phyloP scores from a whole-genome alignment of 1,140 invertebrate species.

The Rhizoglyphus robini region DNA sequence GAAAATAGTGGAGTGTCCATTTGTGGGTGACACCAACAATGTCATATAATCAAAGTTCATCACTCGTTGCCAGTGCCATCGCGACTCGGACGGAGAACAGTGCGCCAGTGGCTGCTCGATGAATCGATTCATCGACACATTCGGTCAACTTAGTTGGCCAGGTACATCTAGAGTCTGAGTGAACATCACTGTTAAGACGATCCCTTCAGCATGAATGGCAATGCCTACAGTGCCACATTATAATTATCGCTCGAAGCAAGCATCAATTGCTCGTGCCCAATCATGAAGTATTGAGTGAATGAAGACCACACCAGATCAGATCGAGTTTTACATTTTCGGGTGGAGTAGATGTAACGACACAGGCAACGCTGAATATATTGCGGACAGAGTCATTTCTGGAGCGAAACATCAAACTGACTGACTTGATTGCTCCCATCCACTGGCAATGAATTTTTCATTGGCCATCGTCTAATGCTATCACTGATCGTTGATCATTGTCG shows the following conservation, averaged over 20 bases:
- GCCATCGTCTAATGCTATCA: not conserved
- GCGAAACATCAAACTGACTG: no score
- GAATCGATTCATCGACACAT: no score
- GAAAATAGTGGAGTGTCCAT: not conserved
- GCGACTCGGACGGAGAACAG: not conserved
- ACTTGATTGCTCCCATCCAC: no score
- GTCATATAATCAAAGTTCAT: not conserved
- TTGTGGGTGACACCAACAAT: no score
- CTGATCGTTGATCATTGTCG: not conserved
- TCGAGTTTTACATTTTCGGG: conserved; percentile 19
- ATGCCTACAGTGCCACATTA: not conserved
- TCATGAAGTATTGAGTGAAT: not conserved
- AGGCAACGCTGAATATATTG: not conserved
- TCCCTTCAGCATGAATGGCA: not conserved
- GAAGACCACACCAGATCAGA: conserved; percentile 20
- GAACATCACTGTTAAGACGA: not conserved
- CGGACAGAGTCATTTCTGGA: no score
- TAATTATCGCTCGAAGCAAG: not conserved
- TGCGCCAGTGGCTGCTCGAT: no score
- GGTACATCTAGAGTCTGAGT: no score
- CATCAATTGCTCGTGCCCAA: not conserved
- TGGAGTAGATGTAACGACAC: conserved; percentile 10
- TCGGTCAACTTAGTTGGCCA: no score
- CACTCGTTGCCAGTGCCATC: not conserved
- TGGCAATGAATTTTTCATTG: not conserved